phyloP scores from a whole-genome alignment of 2,113 vertebrate genomes.

The Prunella himalayana region DNA sequence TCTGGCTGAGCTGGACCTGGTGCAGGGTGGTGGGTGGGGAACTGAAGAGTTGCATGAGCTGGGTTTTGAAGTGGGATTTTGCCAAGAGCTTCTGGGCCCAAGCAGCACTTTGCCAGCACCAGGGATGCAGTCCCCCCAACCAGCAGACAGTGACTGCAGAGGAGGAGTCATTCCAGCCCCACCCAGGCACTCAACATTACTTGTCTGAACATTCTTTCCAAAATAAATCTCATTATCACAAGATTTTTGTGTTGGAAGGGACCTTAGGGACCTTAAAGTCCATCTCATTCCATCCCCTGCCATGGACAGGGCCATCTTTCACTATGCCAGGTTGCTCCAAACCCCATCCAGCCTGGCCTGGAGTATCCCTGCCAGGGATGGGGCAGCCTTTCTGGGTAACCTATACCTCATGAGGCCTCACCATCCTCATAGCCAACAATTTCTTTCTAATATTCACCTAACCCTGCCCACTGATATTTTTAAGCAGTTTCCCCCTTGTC shows the following conservation, averaged over 20 bases:
- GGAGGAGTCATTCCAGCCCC: neutral
- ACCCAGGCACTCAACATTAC: neutral
- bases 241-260: neutral
- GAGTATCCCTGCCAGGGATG: neutral
- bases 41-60: neutral
- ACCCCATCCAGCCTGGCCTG: fast-evolving
- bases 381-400: neutral
- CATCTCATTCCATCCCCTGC: neutral
- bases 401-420: neutral
- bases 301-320: neutral
- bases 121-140: fast-evolving
- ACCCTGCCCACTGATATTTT: neutral
- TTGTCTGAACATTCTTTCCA: neutral
- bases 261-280: neutral
- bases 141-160: neutral
- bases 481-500: neutral
- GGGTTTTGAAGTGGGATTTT: neutral
- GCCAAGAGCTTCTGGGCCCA: neutral
- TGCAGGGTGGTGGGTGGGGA: neutral
- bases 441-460: neutral
- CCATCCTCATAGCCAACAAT: neutral
- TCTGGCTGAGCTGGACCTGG: constrained; percentile 24
- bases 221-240: neutral
- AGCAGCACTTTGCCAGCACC: neutral
- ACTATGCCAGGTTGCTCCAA: neutral